Conservation (phyloP, 2,888 invertebrate species). For the Blastobasis adustella region DNA sequence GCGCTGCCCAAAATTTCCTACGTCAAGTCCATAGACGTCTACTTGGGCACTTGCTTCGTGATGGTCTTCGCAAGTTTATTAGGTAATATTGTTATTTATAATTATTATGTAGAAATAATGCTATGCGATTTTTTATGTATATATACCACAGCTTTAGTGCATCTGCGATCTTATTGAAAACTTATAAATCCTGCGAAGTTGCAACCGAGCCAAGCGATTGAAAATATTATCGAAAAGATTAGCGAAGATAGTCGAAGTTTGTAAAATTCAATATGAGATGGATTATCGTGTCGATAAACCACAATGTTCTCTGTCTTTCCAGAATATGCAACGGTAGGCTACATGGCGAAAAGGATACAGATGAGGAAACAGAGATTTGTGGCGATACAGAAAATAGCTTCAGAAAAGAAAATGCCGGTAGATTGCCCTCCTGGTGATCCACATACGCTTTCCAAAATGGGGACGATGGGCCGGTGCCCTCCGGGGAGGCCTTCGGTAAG, state of each 20-base stretch:
- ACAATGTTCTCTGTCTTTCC: conserved; percentile 45
- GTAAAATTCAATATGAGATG: too few species aligned
- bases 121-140: too few species aligned
- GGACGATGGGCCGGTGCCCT: conserved; percentile 80
- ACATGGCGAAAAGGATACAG: conserved; percentile 97
- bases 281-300: too few species aligned
- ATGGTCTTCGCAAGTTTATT: conserved; percentile 98
- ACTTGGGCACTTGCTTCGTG: conserved; percentile 97
- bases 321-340: conserved; percentile 99
- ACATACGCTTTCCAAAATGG: conserved; percentile 81
- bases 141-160: too few species aligned
- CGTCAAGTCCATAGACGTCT: conserved; percentile 98
- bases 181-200: too few species aligned
- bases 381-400: conserved; percentile 93
- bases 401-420: conserved; percentile 90
- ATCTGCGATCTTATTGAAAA: too few species aligned
- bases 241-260: too few species aligned
- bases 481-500: conserved; percentile 70
- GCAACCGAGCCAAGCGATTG: too few species aligned
- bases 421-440: conserved; percentile 84
- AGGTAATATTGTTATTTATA: conserved; percentile 70
- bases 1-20: conserved; percentile 98
- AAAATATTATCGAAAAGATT: too few species aligned
- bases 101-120: too few species aligned
- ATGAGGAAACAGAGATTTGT: conserved; percentile 95